Evolutionary conservation across 2,113 vertebrate genomes (phyloP).

Genomic region (Pimephales promelas): DNA sequence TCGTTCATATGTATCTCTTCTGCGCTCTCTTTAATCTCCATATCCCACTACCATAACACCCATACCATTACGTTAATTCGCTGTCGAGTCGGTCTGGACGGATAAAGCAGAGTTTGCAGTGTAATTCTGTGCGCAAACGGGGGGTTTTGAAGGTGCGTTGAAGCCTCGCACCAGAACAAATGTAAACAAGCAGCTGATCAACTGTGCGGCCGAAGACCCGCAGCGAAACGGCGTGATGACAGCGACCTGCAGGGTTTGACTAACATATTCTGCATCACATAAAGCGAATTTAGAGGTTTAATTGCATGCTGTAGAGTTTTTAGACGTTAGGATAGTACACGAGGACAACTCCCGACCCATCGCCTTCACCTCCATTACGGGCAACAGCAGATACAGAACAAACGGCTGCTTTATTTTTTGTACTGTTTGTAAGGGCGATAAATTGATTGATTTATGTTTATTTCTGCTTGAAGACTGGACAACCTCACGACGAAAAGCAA

Average conservation of each 20-base stretch:
- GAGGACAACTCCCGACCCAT: constrained; percentile 47
- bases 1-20: not conserved
- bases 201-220: constrained; percentile 64
- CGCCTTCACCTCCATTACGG: constrained; percentile 24
- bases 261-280: not conserved
- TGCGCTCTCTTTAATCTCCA: not conserved
- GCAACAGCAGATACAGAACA: constrained; percentile 21
- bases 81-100: constrained; percentile 60
- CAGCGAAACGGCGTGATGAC: constrained; percentile 60
- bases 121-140: constrained; percentile 19
- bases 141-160: constrained; percentile 38
- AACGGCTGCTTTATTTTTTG: constrained; percentile 1
- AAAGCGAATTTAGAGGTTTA: constrained; percentile 1
- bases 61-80: not conserved
- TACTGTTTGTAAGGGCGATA: not conserved
- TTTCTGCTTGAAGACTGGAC: not conserved
- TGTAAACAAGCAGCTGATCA: constrained; percentile 74
- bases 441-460: not conserved
- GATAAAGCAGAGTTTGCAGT: constrained; percentile 72
- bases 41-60: not conserved
- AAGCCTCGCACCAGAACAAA: constrained; percentile 71
- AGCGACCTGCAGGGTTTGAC: constrained; percentile 51
- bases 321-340: constrained; percentile 17
- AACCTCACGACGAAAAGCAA: not conserved
- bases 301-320: not conserved